Percentiles rank a stretch among this genome's conserved stretches.
These are phyloP conservation scores for Zenarchopterus dispar DNA, from an alignment of 2,797 vertebrate species.

Conservation along the genomic window DNA sequence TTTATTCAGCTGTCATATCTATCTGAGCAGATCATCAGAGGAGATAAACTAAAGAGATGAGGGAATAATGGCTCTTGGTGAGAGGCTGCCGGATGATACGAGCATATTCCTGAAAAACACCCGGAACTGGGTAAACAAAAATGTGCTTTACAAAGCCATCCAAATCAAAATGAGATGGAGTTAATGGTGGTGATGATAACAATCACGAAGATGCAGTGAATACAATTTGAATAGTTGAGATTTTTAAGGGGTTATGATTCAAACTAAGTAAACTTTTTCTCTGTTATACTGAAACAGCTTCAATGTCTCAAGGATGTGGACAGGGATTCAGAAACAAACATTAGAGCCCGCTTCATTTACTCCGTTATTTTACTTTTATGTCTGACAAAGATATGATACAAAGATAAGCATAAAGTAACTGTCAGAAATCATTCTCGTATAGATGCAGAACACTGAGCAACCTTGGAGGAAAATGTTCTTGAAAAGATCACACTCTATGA, in stretches of 20 bases:
- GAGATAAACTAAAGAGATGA: slow-evolving; percentile 82
- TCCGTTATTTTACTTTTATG: slow-evolving; percentile 6
- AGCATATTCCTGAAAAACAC: slow-evolving; percentile 75
- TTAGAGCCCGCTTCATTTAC: slow-evolving; percentile 21
- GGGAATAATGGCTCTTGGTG: slow-evolving; percentile 80
- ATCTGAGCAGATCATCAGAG: slow-evolving; percentile 82
- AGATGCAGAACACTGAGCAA: slow-evolving; percentile 28
- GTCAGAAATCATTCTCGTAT: not conserved
- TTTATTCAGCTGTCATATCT: slow-evolving; percentile 85
- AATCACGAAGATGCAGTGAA: slow-evolving; percentile 63
- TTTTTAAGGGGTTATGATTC: slow-evolving; percentile 34
- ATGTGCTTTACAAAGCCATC: slow-evolving; percentile 58
- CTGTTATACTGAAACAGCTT: not conserved
- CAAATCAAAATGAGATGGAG: slow-evolving; percentile 53
- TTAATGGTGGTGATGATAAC: slow-evolving; percentile 70
- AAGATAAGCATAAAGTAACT: slow-evolving; percentile 6
- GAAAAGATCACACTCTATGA: slow-evolving; percentile 63
- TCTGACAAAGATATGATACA: slow-evolving; percentile 1
- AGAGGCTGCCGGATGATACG: slow-evolving; percentile 71
- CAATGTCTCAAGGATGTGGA: not conserved
- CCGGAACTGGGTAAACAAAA: slow-evolving; percentile 72
- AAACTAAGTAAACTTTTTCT: slow-evolving; percentile 42
- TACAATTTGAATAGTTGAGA: slow-evolving; percentile 47
- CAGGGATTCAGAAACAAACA: slow-evolving; percentile 3
- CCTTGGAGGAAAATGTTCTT: slow-evolving; percentile 54